Conservation (phyloP, 1,140 invertebrate genomes). For the Antheraea mylitta region DNA sequence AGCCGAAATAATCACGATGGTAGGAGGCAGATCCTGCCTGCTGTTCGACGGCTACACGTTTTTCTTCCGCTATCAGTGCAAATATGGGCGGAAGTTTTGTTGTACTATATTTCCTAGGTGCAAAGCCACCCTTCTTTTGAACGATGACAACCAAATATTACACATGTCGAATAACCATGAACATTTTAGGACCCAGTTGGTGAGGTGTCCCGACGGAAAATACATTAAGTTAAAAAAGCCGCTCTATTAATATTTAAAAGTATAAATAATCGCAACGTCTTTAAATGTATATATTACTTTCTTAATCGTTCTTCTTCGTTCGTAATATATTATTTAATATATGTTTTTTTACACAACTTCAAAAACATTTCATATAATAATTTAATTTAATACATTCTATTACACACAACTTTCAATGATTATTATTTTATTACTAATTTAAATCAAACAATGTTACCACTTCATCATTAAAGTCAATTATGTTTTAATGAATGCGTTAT, state of each 20-base stretch:
- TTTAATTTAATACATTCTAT: too few species aligned
- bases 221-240: slow-evolving; percentile 12
- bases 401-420: too few species aligned
- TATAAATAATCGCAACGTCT: too few species aligned
- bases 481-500: too few species aligned
- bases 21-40: slow-evolving; percentile 38
- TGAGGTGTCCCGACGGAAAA: slow-evolving; percentile 15
- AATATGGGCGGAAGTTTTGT: slow-evolving; percentile 41
- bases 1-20: slow-evolving; percentile 41
- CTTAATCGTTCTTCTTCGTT: too few species aligned
- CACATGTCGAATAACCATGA: slow-evolving; percentile 12
- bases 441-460: too few species aligned
- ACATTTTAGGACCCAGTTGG: slow-evolving; percentile 4
- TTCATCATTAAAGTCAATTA: too few species aligned
- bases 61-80: slow-evolving; percentile 46
- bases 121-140: slow-evolving; percentile 31
- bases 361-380: too few species aligned
- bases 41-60: slow-evolving; percentile 44
- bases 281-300: too few species aligned
- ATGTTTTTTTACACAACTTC: too few species aligned
- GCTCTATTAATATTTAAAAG: background rate
- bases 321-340: too few species aligned
- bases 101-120: slow-evolving; percentile 49
- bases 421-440: too few species aligned
- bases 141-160: slow-evolving; percentile 19